phyloP scores from a whole-genome alignment of 2,797 vertebrate genomes.

The Molossus molossus region DNA sequence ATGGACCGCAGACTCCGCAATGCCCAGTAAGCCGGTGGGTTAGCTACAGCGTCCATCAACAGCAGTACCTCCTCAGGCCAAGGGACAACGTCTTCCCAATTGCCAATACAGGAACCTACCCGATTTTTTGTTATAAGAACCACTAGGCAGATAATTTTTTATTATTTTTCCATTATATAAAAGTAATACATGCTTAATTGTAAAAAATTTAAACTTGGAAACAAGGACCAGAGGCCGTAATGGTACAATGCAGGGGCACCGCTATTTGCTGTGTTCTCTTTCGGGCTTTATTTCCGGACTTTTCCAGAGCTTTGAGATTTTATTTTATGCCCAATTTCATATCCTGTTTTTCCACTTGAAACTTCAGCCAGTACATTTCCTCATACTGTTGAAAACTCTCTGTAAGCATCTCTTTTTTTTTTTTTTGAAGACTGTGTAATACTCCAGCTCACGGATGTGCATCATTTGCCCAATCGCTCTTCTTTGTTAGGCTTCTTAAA shows the following conservation, averaged over 20 bases:
- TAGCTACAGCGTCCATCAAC: neutral
- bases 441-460: neutral
- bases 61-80: neutral
- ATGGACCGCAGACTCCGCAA: neutral
- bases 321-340: slow-evolving; percentile 67
- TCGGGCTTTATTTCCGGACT: neutral
- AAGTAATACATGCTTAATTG: neutral
- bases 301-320: slow-evolving; percentile 63
- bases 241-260: neutral
- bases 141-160: neutral
- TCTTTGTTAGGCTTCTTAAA: slow-evolving; percentile 53
- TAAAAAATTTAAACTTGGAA: slow-evolving; percentile 48
- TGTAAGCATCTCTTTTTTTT: neutral
- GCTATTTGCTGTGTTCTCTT: slow-evolving; percentile 31
- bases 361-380: slow-evolving; percentile 64
- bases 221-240: neutral
- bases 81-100: neutral
- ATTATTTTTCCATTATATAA: neutral
- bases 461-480: slow-evolving; percentile 56
- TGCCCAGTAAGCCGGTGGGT: rapidly evolving
- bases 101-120: neutral
- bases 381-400: slow-evolving; percentile 45
- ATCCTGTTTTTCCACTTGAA: slow-evolving; percentile 60
- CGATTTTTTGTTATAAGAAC: slow-evolving; percentile 22
- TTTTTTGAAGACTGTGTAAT: slow-evolving; percentile 32